Base-by-base conservation (phyloP, 2,888 invertebrate species). In the Lordiphosa andalusiaca region DNA sequence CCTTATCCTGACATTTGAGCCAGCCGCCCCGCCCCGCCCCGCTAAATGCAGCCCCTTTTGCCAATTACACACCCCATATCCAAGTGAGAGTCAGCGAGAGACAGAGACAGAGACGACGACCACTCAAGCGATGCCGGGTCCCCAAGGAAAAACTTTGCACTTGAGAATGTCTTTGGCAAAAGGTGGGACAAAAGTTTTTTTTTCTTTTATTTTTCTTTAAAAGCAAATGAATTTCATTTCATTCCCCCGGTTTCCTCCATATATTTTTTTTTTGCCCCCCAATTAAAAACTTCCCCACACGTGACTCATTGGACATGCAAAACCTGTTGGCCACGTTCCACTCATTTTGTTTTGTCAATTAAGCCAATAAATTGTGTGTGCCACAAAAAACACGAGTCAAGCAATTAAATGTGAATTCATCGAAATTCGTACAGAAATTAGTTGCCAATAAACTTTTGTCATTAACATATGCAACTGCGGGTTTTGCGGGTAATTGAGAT, bases 371-470 rank as follows among this genome's bases (percentile, higher is more conserved):
- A 83, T 62, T 63, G 40, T 23, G 40, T 23, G 6, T 2, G 10
- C 19, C 7, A 35, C 53, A 53, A 23, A 60, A 56, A 65, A 53
- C 49, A 58, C 58, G 63, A 62, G 52, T 63, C 59, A 56, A 62
- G 64, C 77, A 77, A 84, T 84, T 77, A 84, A 81, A 71, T 63
- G 44, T 51, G 56, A 68, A 73, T 77, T 80, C 71, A 77, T 76
- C 73, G 66, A 73, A 64, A 71, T 76, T 73, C 81, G 59, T 68
- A 63, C 58, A 39, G 30, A 81, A 84, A 83, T 72, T 75, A 80
- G 81, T 67, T 72, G 64, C 41, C 58, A 64, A 78, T 75, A 78
- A 74, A 71, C 48, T 39, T 12, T 23, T 39, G 21, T 53, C 41
- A 62, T 60, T 65, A 57, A 59, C 47, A 49, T 38, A 30, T 39